Evolutionary conservation across 2,888 invertebrate species (phyloP), one percentile per base, ranked within the genome.

Genomic region (Agrotis segetum): DNA sequence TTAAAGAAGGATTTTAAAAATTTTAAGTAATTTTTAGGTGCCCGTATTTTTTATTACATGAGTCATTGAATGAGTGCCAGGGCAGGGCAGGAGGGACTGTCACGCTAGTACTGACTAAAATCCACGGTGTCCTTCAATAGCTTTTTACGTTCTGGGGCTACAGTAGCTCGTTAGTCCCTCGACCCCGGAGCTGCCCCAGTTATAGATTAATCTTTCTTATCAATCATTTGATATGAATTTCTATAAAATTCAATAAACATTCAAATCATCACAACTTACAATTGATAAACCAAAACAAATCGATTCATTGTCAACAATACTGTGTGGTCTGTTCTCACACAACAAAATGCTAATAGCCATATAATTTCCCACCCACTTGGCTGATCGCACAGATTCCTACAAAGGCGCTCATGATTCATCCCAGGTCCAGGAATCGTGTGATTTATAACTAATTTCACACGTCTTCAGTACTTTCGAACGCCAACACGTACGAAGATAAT

Each of bases 331-430:
- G 62, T 76, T 81, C 82, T 71, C 76, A 76, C 59, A 64, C 68
- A 69, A 73, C 61, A 71, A 78, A 79, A 85, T 78, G 70, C 80
- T 78, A 86, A 87, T 74, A 79, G 34, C 73, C 52, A 69, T 77
- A 79, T 82, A 77, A 84, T 77, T 77, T 81, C 68, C 78, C 63
- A 75, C 79, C 79, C 78, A 85, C 82, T 77, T 63, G 63, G 50
- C 50, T 63, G 77, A 58, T 81, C 79, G 76, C 74, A 75, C 74
- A 79, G 74, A 83, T 84, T 77, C 75, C 73, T 74, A 82, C 74
- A 74, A 74, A 72, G 61, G 52, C 71, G 71, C 53, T 69, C 64
- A 67, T 87, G 87, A 87, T 75, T 87, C 87, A 87, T 81, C 70
- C 72, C 40, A 52, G 71, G 73, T 83, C 83, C 79, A 67, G 84